phyloP scores from a whole-genome alignment of 1,140 invertebrate genomes.

The Trichonephila inaurata region DNA sequence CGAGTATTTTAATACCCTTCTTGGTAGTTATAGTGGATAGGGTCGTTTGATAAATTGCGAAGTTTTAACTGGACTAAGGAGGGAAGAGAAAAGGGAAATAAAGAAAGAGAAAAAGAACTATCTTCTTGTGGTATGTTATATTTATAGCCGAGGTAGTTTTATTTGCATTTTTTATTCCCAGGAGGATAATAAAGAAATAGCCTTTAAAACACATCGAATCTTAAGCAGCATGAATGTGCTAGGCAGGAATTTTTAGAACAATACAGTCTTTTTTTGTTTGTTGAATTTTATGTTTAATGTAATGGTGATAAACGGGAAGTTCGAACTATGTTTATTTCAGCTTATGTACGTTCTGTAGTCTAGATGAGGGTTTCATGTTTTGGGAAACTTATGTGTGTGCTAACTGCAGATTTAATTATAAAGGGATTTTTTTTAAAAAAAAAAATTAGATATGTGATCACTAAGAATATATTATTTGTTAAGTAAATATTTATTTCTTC shows the following conservation, averaged over 20 bases:
- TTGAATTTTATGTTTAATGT: background rate
- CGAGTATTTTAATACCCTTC: slow-evolving; percentile 18
- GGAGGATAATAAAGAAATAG: background rate
- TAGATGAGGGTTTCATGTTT: too few species aligned
- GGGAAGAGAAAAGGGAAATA: background rate
- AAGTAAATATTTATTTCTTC: too few species aligned
- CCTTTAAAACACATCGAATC: slow-evolving; percentile 9
- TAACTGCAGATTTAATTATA: too few species aligned
- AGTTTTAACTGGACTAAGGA: background rate
- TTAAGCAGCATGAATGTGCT: slow-evolving; percentile 9
- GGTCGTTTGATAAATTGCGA: slow-evolving; percentile 13
- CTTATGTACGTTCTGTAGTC: background rate
- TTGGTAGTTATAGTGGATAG: background rate
- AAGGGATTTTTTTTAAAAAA: too few species aligned
- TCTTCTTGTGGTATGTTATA: background rate
- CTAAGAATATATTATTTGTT: too few species aligned
- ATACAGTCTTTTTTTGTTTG: background rate
- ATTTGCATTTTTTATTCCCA: background rate
- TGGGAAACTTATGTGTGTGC: too few species aligned
- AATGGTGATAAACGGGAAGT: background rate
- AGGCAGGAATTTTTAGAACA: background rate
- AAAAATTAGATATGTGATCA: too few species aligned
- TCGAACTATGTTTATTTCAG: background rate
- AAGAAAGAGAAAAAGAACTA: background rate
- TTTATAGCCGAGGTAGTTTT: background rate